Evolutionary conservation across 2,797 vertebrate species (phyloP).

Genomic region (Cyclura pinguis): DNA sequence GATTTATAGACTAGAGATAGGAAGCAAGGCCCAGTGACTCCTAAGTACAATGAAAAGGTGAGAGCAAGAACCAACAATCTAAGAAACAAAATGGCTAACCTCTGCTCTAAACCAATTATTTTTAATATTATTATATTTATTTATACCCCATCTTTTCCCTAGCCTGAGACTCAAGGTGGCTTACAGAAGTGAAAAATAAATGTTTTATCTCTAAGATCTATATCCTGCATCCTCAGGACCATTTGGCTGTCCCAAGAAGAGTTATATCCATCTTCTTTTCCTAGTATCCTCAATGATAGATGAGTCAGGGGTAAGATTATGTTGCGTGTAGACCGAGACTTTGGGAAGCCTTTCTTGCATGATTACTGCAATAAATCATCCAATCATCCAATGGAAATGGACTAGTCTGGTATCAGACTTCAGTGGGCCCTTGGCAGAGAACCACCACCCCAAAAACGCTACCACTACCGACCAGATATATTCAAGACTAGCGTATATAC

Average conservation of each 20-base stretch:
- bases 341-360: background rate
- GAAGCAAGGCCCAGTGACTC: background rate
- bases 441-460: background rate
- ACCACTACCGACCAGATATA: background rate
- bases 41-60: background rate
- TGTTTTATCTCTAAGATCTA: background rate
- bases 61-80: too few species aligned
- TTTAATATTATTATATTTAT: background rate
- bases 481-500: background rate
- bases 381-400: background rate
- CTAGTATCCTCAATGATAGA: too few species aligned
- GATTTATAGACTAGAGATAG: background rate
- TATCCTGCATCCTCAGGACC: background rate
- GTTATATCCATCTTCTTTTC: too few species aligned
- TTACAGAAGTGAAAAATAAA: too few species aligned
- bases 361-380: too few species aligned
- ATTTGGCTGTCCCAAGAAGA: too few species aligned
- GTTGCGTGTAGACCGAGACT: background rate
- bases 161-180: too few species aligned
- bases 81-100: background rate
- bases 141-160: too few species aligned
- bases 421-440: background rate
- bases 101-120: background rate
- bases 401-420: background rate
- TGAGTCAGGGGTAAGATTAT: too few species aligned